phyloP scores from a whole-genome alignment of 2,113 vertebrate genomes.

The Verasper variegatus region DNA sequence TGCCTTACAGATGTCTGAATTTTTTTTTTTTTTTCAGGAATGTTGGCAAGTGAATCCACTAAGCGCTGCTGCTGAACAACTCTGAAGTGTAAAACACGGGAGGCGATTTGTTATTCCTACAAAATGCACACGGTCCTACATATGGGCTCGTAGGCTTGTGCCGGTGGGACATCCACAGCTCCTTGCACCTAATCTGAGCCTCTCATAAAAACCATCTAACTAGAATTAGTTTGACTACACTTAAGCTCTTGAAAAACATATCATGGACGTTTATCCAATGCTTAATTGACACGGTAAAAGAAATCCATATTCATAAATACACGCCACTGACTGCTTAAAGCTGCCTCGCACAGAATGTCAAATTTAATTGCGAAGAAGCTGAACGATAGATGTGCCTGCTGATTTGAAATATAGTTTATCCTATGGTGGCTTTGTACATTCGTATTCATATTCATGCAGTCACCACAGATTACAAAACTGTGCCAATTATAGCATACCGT shows the following conservation, averaged over 20 bases:
- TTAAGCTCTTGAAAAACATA: conserved; percentile 68
- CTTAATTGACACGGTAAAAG: conserved; percentile 76
- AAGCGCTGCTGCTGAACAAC: conserved; percentile 57
- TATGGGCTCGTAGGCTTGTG: conserved; percentile 51
- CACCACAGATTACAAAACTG: conserved; percentile 41
- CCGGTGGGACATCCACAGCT: conserved; percentile 59
- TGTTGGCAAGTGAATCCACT: conserved; percentile 62
- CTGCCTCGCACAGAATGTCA: conserved; percentile 71
- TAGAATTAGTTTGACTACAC: conserved; percentile 71
- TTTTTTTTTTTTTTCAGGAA: conserved; percentile 34
- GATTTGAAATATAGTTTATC: conserved; percentile 58
- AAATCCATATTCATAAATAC: conserved; percentile 76
- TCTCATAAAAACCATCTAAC: conserved; percentile 75
- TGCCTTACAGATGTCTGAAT: conserved; percentile 78
- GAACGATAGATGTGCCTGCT: conserved; percentile 67
- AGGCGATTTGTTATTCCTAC: conserved; percentile 75
- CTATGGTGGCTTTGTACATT: conserved; percentile 47
- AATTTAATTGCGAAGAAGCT: conserved; percentile 71
- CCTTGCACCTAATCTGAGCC: conserved; percentile 64
- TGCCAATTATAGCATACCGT: conserved; percentile 48
- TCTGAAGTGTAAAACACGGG: conserved; percentile 72
- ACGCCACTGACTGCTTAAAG: conserved; percentile 54
- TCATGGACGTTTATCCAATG: conserved; percentile 75
- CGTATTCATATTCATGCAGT: conserved; percentile 71
- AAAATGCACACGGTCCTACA: conserved; percentile 56